Base-by-base conservation (phyloP, 1,140 invertebrate genomes). In the Sogatella furcifera region DNA sequence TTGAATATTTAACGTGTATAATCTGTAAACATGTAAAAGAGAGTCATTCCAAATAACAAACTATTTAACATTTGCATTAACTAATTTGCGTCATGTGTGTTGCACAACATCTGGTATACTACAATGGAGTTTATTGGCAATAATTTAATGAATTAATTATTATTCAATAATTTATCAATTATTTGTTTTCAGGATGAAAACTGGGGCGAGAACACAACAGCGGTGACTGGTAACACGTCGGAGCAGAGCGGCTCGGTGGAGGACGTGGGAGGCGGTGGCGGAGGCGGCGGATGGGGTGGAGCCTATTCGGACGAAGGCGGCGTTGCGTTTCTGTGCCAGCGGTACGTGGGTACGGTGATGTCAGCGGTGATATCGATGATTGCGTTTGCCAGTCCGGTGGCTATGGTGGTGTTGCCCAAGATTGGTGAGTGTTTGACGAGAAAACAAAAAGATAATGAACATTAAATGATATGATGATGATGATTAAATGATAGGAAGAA, bases 201-300 rank as follows among this genome's bases (percentile, higher is more conserved):
- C 71, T 98, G 95, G 95, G 94, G 92, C 38, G 96, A 98, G 75
- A 97, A 94, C 69, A 97, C 93, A 0, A 98, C 95, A 5, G 95
- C 92, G 0, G 87, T 98, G 21, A 98, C 96, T 5, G 95, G 94
- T 15, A 96, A 96, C 68, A 97, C 94, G 2, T 97, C 93, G 0
- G 95, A 97, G 71, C 87, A 89, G 62, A 95, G 92, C 1, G 87
- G 92, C 63, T 97, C 94, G 0, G 88, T 93, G 67, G 92, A 97
- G 71, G 92, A 95, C 73, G 83, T 86, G 0, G 86, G 84, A 68
- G 55, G 68, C 21, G 90, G 88, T 86, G 82, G 84, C 59, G 82
- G 82, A 62, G 87, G 88, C 74, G 80, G 79, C 24, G 34, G 34
- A 9, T 38, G 34, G 34, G 34, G 34, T 2, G 34, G 34, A 9